Evolutionary conservation across 2,113 vertebrate genomes (phyloP).

Genomic region (Monopterus albus): DNA sequence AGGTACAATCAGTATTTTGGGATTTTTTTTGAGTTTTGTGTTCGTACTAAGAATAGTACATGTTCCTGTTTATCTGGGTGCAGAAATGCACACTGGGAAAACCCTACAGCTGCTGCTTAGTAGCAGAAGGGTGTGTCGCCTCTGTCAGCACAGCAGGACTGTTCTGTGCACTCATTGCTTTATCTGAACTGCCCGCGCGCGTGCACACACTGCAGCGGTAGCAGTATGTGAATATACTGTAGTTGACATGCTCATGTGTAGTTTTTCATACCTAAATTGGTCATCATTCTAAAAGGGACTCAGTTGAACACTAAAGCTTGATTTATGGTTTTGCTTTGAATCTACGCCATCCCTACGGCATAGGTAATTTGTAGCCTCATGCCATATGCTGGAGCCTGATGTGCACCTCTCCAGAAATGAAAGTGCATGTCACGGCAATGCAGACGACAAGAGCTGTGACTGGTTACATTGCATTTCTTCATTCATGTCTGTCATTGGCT

Average conservation of each 20-base stretch:
- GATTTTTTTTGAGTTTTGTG: too few species aligned
- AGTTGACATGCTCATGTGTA: conserved; percentile 5
- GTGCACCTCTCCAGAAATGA: too few species aligned
- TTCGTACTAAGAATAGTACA: neutral
- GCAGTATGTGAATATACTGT: conserved; percentile 22
- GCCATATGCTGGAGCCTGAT: too few species aligned
- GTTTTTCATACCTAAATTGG: neutral
- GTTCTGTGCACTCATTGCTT: conserved; percentile 63
- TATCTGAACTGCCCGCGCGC: neutral
- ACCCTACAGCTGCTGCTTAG: conserved; percentile 47
- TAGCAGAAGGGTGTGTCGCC: conserved; percentile 52
- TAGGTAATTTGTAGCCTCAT: too few species aligned
- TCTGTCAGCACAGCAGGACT: conserved; percentile 58
- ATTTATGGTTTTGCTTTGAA: too few species aligned
- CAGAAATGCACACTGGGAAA: conserved; percentile 22
- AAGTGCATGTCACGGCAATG: too few species aligned
- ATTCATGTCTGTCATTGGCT: too few species aligned
- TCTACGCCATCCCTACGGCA: too few species aligned
- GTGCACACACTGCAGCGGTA: conserved; percentile 6
- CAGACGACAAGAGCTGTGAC: too few species aligned
- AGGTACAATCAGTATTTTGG: neutral
- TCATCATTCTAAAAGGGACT: neutral
- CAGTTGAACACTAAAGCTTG: neutral
- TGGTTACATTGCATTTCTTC: too few species aligned
- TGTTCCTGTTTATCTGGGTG: conserved; percentile 7